Base-by-base conservation (phyloP, 2,888 invertebrate species). In the Chaitophorus viminalis region DNA sequence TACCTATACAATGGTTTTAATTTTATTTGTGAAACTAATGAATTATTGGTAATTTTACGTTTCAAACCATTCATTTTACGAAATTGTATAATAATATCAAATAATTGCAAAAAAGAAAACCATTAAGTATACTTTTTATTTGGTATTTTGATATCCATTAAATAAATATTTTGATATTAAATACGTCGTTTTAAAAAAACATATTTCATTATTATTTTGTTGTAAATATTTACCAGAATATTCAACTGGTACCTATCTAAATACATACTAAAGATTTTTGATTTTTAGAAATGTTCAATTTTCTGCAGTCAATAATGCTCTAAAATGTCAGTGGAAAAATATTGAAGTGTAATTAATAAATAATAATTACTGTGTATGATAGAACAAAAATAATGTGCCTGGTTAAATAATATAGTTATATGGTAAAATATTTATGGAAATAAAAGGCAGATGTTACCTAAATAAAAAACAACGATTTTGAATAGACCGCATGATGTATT, bases 41-140 rank as follows among this genome's bases (percentile, higher is more conserved):
- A 79, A 79, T 68, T 36, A 79, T 39, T 39, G 14, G 60, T 39
- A 39, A 68, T 79, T 36, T 79, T 65, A 79, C 17, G 36, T 79
- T 79, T 79, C 68, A n/a, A 65, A 79, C 36, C 1, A 79, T 65
- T 65, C 68, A 18, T 60, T 39, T 36, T 74, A 74, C 14, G 25
- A 74, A 74, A 11, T 74, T 39, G 25, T 39, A 39, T 39, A 39
- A 39, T 39, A 79, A 39, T 68, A 4, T 39, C 8, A 8, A 79
- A 79, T 39, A 65, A 79, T 29, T 68, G 17, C 29, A 33, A 39
- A 39, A 39, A 65, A 65, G 21, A 79, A 36, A 36, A 79, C n/a
- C 39, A 25, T 18, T 18, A n/a, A n/a, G n/a, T n/a, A 65, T 65
- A 33, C 29, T 39, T 65, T 18, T 36, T 17, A 36, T 36, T 65